Percentiles rank a stretch among this genome's conserved stretches.
Evolutionary conservation across 2,888 invertebrate species (phyloP).

Genomic region (Noctua pronuba): DNA sequence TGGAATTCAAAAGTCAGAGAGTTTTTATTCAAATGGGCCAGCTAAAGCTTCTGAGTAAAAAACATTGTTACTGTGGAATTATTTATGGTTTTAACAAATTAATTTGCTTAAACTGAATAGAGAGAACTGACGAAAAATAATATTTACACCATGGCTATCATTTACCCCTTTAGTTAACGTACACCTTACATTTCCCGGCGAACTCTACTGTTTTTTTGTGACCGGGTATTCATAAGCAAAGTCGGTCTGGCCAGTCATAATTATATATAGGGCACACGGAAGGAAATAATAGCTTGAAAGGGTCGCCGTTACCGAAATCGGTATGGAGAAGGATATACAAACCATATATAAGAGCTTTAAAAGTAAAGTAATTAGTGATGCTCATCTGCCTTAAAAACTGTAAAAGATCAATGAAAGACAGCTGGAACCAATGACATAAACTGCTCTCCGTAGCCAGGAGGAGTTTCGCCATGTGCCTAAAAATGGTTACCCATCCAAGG

Average conservation of each 20-base stretch:
- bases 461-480: not conserved
- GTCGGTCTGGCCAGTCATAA: no score
- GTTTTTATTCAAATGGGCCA: slow-evolving; percentile 30
- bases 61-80: not conserved
- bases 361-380: not conserved
- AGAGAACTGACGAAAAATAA: not conserved
- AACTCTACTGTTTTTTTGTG: no score
- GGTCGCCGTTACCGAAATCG: no score
- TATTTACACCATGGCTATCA: not conserved
- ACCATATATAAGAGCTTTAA: no score
- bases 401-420: not conserved
- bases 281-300: no score
- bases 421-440: not conserved
- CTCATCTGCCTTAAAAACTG: not conserved
- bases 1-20: slow-evolving; percentile 30
- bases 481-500: not conserved
- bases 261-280: no score
- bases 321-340: no score
- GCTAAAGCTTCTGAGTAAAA: not conserved
- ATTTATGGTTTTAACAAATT: slow-evolving; percentile 1
- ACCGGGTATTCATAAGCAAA: no score
- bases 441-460: not conserved
- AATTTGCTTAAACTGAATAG: not conserved
- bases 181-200: no score
- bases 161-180: not conserved